Conservation (phyloP, 2,888 invertebrate species). For the Coenonympha glycerion region DNA sequence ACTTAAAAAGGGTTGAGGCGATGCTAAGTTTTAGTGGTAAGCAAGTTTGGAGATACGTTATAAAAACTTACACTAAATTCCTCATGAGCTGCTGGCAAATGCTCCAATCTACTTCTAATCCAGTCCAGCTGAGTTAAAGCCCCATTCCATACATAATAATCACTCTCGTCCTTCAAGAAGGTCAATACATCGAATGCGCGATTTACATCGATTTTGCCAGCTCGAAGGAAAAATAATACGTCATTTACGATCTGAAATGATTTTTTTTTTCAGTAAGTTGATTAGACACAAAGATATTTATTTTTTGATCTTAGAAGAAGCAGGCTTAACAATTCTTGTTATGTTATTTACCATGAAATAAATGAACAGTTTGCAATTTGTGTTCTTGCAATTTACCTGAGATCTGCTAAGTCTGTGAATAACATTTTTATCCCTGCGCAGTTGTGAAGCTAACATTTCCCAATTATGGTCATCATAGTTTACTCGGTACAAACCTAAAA, state of each 20-base stretch:
- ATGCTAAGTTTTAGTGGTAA: too few relatives aligned
- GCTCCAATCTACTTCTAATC: conserved; percentile 58
- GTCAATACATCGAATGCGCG: conserved; percentile 78
- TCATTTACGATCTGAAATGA: conserved; percentile 82
- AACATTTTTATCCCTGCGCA: conserved; percentile 51
- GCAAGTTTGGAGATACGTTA: not conserved
- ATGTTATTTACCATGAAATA: too few relatives aligned
- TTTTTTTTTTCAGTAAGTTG: too few relatives aligned
- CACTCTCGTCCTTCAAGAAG: conserved; percentile 80
- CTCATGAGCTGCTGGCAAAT: conserved; percentile 45
- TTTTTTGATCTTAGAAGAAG: too few relatives aligned
- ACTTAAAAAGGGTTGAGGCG: too few relatives aligned
- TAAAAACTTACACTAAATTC: conserved; percentile 49
- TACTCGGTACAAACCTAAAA: conserved; percentile 79
- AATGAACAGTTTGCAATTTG: too few relatives aligned
- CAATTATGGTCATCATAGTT: conserved; percentile 79
- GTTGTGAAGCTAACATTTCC: conserved; percentile 65
- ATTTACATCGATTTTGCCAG: conserved; percentile 69
- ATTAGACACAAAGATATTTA: too few relatives aligned
- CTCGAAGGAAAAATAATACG: conserved; percentile 80
- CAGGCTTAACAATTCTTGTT: too few relatives aligned
- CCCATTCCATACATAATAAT: conserved; percentile 86
- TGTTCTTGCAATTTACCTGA: conserved; percentile 79
- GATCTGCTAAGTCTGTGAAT: conserved; percentile 84
- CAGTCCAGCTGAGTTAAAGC: conserved; percentile 75